phyloP scores from a whole-genome alignment of 2,113 vertebrate species.

The Turnix velox region DNA sequence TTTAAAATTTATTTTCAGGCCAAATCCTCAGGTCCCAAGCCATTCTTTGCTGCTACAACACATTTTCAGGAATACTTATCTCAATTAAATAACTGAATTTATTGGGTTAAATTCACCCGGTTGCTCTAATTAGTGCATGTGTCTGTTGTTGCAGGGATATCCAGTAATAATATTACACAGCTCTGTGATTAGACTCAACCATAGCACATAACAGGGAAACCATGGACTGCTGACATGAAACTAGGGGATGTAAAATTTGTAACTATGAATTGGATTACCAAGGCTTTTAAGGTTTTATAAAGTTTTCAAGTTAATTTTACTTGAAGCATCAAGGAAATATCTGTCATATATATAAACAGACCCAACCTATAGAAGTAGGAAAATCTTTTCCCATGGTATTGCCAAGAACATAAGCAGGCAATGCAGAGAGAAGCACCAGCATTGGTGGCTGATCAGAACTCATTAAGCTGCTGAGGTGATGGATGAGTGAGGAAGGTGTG shows the following conservation, averaged over 20 bases:
- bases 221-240: not conserved
- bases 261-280: not conserved
- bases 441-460: not conserved
- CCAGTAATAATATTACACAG: not conserved
- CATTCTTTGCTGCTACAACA: not conserved
- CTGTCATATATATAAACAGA: not conserved
- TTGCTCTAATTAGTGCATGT: not conserved
- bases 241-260: not conserved
- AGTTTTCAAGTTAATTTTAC: not conserved
- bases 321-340: not conserved
- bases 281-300: not conserved
- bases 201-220: not conserved
- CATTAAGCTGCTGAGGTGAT: not conserved
- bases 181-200: not conserved
- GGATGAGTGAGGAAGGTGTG: not conserved
- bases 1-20: not conserved
- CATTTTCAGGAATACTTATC: not conserved
- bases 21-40: not conserved
- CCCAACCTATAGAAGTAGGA: not conserved
- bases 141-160: not conserved
- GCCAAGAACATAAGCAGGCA: not conserved
- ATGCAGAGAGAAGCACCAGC: not conserved
- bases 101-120: not conserved
- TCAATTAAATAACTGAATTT: constrained; percentile 15
- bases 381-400: not conserved